Evolutionary conservation across 2,113 vertebrate species (phyloP), one percentile per base, ranked within the genome.

Genomic region (Oenanthe melanoleuca): DNA sequence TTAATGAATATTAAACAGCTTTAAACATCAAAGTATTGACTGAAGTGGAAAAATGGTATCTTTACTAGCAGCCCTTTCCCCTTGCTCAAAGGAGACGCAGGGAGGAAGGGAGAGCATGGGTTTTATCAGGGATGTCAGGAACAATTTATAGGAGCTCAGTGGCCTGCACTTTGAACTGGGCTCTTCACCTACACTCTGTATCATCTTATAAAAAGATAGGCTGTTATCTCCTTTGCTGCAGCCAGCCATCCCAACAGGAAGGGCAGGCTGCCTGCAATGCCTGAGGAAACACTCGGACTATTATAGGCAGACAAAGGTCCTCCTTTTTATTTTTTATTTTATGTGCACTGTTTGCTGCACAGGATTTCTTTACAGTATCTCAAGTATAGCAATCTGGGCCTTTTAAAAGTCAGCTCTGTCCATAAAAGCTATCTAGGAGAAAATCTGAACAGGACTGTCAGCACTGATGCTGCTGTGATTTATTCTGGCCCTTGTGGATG

Each of bases 11-110:
- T 97, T 97, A 97, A 98, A 97, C 93, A 97, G 89, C 90, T 97
- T 95, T 96, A 97, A 97, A 98, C 97, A 97, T 98, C 97, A 98
- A 98, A 98, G 97, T 95, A 96, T 94, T 92, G 97, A 96, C 92
- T 94, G 90, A 97, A 98, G 96, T 97, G 94, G 97, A 96, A 97
- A 98, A 96, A 90, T 55, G 95, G 95, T 96, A 95, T 97, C 97
- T 96, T 92, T 96, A 96, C 91, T 95, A 89, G 55, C 63, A 95
- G 94, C 37, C 81, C 61, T 95, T 97, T 95, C 87, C 22, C 38
- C 71, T 92, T 34, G 49, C 94, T 79, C 86, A 95, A 72, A 86
- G 86, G 92, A 83, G 86, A 90, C 0, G 0, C 18, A 37, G 11
- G 15, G 61, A 88, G 40, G 89, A 83, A 96, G 78, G 26, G 64